Conservation (phyloP, 92 coral and sea anemone genomes). For the Zoanthus gigantus region DNA sequence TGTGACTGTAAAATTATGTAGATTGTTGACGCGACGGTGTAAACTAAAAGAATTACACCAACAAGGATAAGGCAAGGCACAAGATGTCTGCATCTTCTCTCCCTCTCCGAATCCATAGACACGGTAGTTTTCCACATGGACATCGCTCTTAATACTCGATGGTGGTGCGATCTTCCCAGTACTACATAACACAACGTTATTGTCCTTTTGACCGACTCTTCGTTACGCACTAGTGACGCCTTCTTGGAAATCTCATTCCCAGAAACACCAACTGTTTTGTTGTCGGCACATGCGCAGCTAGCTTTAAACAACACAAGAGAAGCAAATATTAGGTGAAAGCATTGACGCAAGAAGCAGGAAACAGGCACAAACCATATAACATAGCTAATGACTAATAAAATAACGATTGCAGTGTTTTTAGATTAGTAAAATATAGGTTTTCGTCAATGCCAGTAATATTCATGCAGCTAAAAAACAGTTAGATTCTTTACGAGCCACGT, state of each 20-base stretch:
- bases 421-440: too few species aligned
- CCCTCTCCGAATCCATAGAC: constrained; percentile 32
- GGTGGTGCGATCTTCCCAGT: constrained; percentile 12
- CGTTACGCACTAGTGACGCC: constrained; percentile 27
- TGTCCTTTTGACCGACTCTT: constrained; percentile 11
- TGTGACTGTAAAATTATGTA: constrained; percentile 66
- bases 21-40: constrained; percentile 34
- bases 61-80: constrained; percentile 37
- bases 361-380: too few species aligned
- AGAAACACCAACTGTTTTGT: not conserved
- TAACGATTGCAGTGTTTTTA: too few species aligned
- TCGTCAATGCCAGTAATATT: too few species aligned
- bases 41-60: constrained; percentile 10
- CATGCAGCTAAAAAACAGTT: too few species aligned
- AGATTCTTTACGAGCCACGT: too few species aligned
- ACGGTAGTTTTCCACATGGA: constrained; percentile 24
- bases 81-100: constrained; percentile 14
- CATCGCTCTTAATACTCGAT: constrained; percentile 5
- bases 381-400: too few species aligned
- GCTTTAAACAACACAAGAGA: not conserved
- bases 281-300: constrained; percentile 8
- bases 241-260: constrained; percentile 49
- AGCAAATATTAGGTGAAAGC: not conserved
- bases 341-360: too few species aligned
- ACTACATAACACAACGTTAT: not conserved